A percentile compares a stretch with the other conserved stretches of the same genome.
These are phyloP conservation scores for Nibea albiflora DNA, from an alignment of 2,113 vertebrate genomes.

Conservation along the genomic window DNA sequence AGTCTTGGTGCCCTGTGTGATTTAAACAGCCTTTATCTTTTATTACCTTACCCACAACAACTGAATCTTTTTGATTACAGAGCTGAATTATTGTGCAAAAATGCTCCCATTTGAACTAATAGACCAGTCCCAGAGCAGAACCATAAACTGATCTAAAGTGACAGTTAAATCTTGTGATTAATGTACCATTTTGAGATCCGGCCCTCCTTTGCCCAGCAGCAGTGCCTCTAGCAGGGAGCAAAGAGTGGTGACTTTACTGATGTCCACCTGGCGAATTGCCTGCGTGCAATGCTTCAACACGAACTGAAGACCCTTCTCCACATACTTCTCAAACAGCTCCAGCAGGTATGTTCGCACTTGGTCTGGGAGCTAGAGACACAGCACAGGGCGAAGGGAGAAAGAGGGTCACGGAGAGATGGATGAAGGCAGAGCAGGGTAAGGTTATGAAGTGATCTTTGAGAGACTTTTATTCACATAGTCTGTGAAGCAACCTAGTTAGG, in stretches of 20 bases:
- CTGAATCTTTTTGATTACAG: not conserved
- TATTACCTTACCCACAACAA: not conserved
- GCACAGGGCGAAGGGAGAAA: not conserved
- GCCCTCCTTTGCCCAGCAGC: conserved; percentile 82
- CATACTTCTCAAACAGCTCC: conserved; percentile 85
- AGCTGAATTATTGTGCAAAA: not conserved
- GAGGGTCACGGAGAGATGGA: not conserved
- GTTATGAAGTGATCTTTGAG: not conserved
- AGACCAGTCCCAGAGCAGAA: not conserved
- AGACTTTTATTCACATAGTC: not conserved
- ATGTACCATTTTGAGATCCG: conserved; percentile 84
- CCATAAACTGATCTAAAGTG: not conserved
- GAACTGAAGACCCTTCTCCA: conserved; percentile 89
- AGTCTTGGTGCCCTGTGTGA: not conserved
- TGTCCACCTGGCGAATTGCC: conserved; percentile 90
- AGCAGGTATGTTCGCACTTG: conserved; percentile 81
- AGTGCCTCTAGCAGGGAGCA: conserved; percentile 89
- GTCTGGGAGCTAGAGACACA: conserved; percentile 67
- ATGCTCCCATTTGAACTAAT: not conserved
- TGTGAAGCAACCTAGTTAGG: not conserved
- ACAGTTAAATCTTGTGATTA: conserved; percentile 3
- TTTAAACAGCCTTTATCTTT: not conserved
- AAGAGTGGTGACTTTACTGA: conserved; percentile 91
- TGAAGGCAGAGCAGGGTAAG: not conserved
- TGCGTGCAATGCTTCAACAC: conserved; percentile 85